These are phyloP conservation scores for Tetrapedia diversipes DNA, from an alignment of 2,888 invertebrate species.

Conservation along the genomic window DNA sequence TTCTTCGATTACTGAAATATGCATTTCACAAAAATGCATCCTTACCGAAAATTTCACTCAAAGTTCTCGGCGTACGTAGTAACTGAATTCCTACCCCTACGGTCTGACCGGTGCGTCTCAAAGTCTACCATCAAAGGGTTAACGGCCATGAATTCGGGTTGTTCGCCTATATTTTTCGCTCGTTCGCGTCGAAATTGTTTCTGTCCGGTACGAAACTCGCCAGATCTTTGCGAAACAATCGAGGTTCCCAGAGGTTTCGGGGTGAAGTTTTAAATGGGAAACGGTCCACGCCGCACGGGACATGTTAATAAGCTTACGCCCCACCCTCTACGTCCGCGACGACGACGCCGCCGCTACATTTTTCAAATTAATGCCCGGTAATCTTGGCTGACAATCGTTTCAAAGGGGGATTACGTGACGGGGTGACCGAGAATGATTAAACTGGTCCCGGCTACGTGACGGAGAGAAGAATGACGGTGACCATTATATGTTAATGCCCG, in stretches of 20 bases:
- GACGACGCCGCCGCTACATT: constrained; percentile 62
- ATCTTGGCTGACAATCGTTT: constrained; percentile 68
- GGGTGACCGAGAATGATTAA: constrained; percentile 75
- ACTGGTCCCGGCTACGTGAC: constrained; percentile 68
- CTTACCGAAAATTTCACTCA: too few species aligned
- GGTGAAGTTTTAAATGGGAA: not conserved
- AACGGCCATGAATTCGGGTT: too few species aligned
- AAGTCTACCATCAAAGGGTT: too few species aligned
- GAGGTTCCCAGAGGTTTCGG: not conserved
- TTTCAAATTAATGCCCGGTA: constrained; percentile 70
- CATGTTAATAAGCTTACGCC: constrained; percentile 62
- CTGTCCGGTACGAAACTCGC: too few species aligned
- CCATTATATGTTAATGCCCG: constrained; percentile 79
- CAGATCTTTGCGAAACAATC: too few species aligned
- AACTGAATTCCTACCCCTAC: too few species aligned
- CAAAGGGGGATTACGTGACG: constrained; percentile 68
- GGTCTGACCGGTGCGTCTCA: too few species aligned
- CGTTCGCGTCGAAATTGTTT: too few species aligned
- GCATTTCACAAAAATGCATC: too few species aligned
- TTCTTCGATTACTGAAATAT: too few species aligned
- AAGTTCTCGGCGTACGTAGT: too few species aligned
- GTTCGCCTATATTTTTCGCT: too few species aligned
- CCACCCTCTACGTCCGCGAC: constrained; percentile 12
- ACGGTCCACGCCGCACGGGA: not conserved
- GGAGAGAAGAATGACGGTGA: constrained; percentile 75